Conservation (phyloP, 2,797 vertebrate species). For the Chanos chanos region DNA sequence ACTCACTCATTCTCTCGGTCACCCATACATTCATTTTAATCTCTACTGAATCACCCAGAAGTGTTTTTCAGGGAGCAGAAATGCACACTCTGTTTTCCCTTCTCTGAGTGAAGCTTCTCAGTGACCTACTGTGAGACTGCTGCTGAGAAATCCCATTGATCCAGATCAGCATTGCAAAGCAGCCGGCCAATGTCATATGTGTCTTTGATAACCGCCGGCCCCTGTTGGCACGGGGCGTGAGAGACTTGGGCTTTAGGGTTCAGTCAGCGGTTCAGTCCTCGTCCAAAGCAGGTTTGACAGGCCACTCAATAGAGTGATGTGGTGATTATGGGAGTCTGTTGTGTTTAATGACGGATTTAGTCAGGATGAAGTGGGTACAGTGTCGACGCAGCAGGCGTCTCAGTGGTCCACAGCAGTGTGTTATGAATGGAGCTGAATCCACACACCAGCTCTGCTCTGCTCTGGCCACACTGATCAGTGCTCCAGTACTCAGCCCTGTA, state of each 20-base stretch:
- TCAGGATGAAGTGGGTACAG: conserved; percentile 31
- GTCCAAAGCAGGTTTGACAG: conserved; percentile 54
- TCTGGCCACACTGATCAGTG: too few relatives aligned
- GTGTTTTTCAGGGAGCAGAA: too few relatives aligned
- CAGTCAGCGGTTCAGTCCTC: too few relatives aligned
- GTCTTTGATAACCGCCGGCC: background rate
- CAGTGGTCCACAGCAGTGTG: conserved; percentile 44
- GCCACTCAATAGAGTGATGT: conserved; percentile 68
- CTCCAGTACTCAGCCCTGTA: too few relatives aligned
- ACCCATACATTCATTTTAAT: background rate
- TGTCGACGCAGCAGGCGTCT: conserved; percentile 54
- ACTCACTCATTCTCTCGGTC: background rate
- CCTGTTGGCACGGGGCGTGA: background rate
- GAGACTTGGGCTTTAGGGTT: background rate
- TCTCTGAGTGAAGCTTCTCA: background rate
- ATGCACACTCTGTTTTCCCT: background rate
- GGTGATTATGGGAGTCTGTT: conserved; percentile 72
- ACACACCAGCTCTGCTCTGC: background rate
- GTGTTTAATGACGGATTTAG: conserved; percentile 67
- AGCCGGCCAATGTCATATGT: background rate
- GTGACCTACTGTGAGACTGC: background rate
- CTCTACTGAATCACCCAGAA: too few relatives aligned
- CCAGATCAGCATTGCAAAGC: conserved; percentile 10
- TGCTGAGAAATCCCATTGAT: background rate
- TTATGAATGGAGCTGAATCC: background rate